phyloP scores from a whole-genome alignment of 2,797 vertebrate genomes.

The Hyperoplus immaculatus region DNA sequence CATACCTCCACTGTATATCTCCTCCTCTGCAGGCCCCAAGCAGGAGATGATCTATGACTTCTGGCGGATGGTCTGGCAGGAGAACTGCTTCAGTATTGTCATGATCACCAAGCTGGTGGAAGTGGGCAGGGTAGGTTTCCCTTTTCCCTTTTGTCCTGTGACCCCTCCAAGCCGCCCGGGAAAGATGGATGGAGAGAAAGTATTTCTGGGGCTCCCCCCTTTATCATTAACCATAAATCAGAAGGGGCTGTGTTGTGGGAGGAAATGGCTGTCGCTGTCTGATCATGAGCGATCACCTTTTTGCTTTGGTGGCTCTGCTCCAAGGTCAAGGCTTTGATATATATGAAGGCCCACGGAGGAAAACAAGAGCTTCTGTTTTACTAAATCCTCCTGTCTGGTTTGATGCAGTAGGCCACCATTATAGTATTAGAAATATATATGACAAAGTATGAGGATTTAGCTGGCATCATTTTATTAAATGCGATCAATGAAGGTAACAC shows the following conservation, averaged over 20 bases:
- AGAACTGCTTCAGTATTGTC: conserved; percentile 96
- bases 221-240: conserved; percentile 57
- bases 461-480: background rate
- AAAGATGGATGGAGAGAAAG: conserved; percentile 61
- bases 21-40: conserved; percentile 90
- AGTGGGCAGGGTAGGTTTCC: conserved; percentile 93
- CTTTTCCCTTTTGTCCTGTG: conserved; percentile 54
- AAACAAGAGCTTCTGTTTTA: conserved; percentile 1
- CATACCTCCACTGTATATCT: conserved; percentile 30
- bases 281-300: conserved; percentile 65
- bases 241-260: conserved; percentile 36
- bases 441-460: background rate
- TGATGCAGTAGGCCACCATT: background rate
- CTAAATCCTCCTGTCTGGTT: background rate
- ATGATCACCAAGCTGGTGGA: conserved; percentile 99
- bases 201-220: conserved; percentile 55
- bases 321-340: conserved; percentile 73
- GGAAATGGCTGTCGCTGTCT: conserved; percentile 53
- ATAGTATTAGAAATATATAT: background rate
- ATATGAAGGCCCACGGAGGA: conserved; percentile 36
- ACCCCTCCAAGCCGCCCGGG: conserved; percentile 44
- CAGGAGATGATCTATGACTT: conserved; percentile 99
- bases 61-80: conserved; percentile 99
- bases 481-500: background rate
- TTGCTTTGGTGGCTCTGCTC: conserved; percentile 52